A percentile compares a stretch with the other conserved stretches of the same genome.
Evolutionary conservation across 1,140 invertebrate species (phyloP).

Genomic region (Micrasema longulum): DNA sequence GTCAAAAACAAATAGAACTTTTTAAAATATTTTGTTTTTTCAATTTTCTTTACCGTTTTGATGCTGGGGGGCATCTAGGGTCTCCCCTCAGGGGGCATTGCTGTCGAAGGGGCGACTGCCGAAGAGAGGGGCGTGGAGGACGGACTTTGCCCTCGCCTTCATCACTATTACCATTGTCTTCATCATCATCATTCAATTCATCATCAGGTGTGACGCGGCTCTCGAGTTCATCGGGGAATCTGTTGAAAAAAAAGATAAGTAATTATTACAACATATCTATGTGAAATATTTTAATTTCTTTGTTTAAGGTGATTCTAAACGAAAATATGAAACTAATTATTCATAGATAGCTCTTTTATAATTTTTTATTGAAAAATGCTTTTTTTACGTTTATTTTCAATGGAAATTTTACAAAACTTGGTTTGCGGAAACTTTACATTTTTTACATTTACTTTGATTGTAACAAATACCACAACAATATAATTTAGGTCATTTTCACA

Average conservation of each 20-base stretch:
- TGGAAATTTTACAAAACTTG: too few relatives aligned
- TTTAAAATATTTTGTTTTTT: not conserved
- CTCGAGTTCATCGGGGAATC: constrained; percentile 45
- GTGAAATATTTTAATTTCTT: too few relatives aligned
- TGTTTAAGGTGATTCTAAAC: too few relatives aligned
- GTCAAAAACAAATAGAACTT: not conserved
- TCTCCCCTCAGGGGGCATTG: constrained; percentile 73
- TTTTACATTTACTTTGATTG: too few relatives aligned
- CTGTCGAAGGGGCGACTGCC: constrained; percentile 67
- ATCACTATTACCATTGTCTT: constrained; percentile 12
- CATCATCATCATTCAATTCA: not conserved
- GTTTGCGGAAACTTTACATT: too few relatives aligned
- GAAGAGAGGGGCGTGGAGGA: constrained; percentile 60
- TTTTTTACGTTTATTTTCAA: too few relatives aligned
- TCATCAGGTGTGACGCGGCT: constrained; percentile 40
- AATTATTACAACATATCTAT: too few relatives aligned
- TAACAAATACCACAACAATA: too few relatives aligned
- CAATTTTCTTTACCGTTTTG: constrained; percentile 62
- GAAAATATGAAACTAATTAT: too few relatives aligned
- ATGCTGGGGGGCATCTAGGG: constrained; percentile 72
- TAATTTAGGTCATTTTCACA: too few relatives aligned
- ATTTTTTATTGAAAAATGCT: too few relatives aligned
- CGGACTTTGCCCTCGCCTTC: constrained; percentile 37
- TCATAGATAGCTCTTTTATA: too few relatives aligned
- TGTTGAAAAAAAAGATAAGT: constrained; percentile 22